These are phyloP conservation scores for Homarus americanus DNA, from an alignment of 1,140 invertebrate species.

Conservation along the genomic window DNA sequence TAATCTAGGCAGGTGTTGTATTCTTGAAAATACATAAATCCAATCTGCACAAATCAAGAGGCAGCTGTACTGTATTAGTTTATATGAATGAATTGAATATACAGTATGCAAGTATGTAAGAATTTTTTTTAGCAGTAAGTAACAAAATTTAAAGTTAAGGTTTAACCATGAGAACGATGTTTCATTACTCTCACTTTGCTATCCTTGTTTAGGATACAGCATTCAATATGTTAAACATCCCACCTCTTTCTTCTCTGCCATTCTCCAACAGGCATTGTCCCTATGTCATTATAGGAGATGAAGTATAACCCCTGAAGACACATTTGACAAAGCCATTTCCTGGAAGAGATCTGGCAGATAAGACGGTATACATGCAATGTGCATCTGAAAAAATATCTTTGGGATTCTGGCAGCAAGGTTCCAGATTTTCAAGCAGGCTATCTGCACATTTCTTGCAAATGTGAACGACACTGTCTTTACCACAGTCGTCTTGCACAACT, in stretches of 20 bases:
- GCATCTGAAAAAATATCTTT: slow-evolving; percentile 45
- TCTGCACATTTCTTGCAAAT: slow-evolving; percentile 23
- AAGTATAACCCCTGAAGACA: slow-evolving; percentile 22
- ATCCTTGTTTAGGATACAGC: too few species aligned
- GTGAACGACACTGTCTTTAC: slow-evolving; percentile 31
- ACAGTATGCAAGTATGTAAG: too few species aligned
- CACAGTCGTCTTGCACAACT: slow-evolving; percentile 27
- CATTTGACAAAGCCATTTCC: slow-evolving; percentile 30
- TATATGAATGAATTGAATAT: too few species aligned
- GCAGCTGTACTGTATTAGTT: too few species aligned
- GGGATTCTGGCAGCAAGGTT: slow-evolving; percentile 32
- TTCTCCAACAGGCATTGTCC: slow-evolving; percentile 21
- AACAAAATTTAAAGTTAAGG: too few species aligned
- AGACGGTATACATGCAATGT: slow-evolving; percentile 1
- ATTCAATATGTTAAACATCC: slow-evolving; percentile 36
- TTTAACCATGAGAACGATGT: too few species aligned
- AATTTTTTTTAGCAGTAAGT: too few species aligned
- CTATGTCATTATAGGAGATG: slow-evolving; percentile 45
- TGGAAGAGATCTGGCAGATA: slow-evolving; percentile 19
- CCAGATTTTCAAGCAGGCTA: slow-evolving; percentile 3
- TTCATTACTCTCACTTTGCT: too few species aligned
- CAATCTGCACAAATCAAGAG: too few species aligned
- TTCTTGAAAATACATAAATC: too few species aligned
- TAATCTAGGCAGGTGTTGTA: too few species aligned
- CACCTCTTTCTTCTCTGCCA: background rate